Base-by-base conservation (phyloP, 2,797 vertebrate species). In the Rallus crepitans region DNA sequence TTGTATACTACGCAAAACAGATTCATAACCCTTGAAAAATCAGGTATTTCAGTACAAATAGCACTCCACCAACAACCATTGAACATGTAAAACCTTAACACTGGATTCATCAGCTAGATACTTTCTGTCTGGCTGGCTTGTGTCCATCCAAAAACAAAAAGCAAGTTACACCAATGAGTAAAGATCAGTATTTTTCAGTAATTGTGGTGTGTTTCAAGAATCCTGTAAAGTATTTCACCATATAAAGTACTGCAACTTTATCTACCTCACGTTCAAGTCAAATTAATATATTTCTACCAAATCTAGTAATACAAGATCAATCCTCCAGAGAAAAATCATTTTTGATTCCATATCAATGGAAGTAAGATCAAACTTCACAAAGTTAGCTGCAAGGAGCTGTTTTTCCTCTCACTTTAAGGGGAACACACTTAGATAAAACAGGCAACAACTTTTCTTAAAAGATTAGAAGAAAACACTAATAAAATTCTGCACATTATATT, bases 231-330 rank as follows among this genome's bases (percentile, higher is more conserved):
- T 55, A 52, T 8, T 27, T 78, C n/a, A 66, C 40, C 28, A 23
- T 39, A 56, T 31, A 18, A 79, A 60, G 37, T 37, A 69, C 4
- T 60, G 19, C 50, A 78, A 64, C 3, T 45, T 59, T 16, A 52
- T 30, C 2, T 4, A 57, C 25, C 28, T 82, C 12, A 60, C n/a
- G 52, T 61, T 68, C 55, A 79, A 84, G 12, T 25, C 25, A 78
- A 56, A 69, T 59, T 52, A 70, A 85, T 85, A n/a, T 33, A 72
- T 59, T 91, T 61, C 63, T 42, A 77, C 8, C 31, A 55, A 76
- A 55, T 70, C 30, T 65, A 80, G 14, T 15, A 72, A 42, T 15
- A 59, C 0, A 2, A 85, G 14, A 75, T 25, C 13, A 71, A 20
- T 17, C 4, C 17, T 45, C 12, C 47, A 71, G 11, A 78, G 69